Conservation (phyloP, 2,113 vertebrate species). For the Elephantulus edwardii region DNA sequence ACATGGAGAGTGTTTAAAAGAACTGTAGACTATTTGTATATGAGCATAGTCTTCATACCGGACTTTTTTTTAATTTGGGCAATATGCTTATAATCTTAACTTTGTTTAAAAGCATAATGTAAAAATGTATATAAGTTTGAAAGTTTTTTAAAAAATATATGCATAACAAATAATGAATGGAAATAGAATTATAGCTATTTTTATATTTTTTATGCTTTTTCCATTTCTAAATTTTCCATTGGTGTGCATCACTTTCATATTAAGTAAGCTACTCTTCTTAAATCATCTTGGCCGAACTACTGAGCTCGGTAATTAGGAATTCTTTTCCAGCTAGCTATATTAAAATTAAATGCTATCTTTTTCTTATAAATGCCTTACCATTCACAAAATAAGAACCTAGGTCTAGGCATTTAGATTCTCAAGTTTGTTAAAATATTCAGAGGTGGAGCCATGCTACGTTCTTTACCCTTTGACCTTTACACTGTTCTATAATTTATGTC, state of each 20-base stretch:
- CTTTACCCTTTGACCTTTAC: background rate
- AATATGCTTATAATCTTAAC: background rate
- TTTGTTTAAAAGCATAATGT: background rate
- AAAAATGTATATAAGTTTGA: background rate
- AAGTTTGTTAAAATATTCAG: background rate
- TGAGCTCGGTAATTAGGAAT: background rate
- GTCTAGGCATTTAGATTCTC: background rate
- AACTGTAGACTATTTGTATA: background rate
- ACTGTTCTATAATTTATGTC: background rate
- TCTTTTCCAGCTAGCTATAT: background rate
- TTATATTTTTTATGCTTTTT: background rate
- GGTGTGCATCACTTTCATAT: background rate
- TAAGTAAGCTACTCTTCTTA: background rate
- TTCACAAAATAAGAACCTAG: background rate
- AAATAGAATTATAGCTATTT: constrained; percentile 27
- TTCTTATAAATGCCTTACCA: background rate
- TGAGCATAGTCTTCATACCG: background rate
- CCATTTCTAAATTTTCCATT: constrained; percentile 14
- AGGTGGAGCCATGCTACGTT: background rate
- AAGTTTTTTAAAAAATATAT: constrained; percentile 11
- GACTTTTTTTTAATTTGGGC: constrained; percentile 18
- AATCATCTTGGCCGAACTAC: background rate
- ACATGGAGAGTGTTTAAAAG: background rate
- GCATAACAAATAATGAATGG: too few species aligned
- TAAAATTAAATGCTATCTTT: constrained; percentile 33